phyloP scores from a whole-genome alignment of 2,113 vertebrate genomes.

The Marmota monax region DNA sequence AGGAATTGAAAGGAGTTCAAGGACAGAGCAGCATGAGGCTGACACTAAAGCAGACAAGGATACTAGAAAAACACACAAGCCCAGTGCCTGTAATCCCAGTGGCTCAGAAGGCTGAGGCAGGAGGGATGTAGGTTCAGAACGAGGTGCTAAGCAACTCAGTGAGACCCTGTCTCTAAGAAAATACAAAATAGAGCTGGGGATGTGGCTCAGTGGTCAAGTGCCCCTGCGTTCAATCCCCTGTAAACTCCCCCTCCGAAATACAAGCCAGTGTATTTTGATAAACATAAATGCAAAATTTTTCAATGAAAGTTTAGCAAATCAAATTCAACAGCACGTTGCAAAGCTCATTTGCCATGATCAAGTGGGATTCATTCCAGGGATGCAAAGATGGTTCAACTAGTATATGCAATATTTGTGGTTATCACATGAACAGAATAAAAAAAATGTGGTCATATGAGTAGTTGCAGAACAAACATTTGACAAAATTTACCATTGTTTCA shows the following conservation, averaged over 20 bases:
- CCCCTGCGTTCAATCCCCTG: no score
- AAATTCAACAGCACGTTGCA: background rate
- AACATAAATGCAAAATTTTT: background rate
- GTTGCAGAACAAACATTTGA: background rate
- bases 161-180: no score
- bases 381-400: no score
- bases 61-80: no score
- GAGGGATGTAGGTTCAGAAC: no score
- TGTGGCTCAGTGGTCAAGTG: no score
- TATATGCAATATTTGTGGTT: background rate
- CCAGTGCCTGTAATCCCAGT: no score
- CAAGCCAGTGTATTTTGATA: background rate
- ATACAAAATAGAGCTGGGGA: no score
- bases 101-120: no score
- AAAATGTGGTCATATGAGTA: background rate
- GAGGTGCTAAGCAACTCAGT: no score
- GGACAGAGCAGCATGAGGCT: background rate
- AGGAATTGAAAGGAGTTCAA: background rate
- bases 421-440: background rate
- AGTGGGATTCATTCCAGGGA: no score
- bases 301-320: background rate
- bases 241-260: no score
- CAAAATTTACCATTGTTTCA: background rate
- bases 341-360: background rate
- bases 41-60: background rate